phyloP scores from a whole-genome alignment of 2,888 invertebrate genomes.

The Acanthosepion lycidas region DNA sequence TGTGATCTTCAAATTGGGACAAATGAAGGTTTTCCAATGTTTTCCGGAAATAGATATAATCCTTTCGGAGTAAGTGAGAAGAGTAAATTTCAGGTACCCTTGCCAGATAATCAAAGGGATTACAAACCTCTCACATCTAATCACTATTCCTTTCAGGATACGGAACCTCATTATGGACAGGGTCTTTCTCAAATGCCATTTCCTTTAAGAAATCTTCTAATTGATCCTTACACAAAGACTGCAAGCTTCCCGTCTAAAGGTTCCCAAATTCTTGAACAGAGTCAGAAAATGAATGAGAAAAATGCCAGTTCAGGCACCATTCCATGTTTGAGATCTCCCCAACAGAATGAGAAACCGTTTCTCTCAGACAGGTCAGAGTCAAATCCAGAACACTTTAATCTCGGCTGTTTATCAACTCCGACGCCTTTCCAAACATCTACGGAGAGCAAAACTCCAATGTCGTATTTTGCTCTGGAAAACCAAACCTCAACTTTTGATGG shows the following conservation, averaged over 20 bases:
- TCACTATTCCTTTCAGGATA: neutral
- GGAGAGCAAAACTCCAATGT: neutral
- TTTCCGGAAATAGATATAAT: neutral
- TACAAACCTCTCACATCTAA: neutral
- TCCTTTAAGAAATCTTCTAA: neutral
- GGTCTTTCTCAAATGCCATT: neutral
- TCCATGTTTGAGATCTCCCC: neutral
- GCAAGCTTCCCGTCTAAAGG: neutral
- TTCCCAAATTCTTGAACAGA: neutral
- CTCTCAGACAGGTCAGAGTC: neutral
- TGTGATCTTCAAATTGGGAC: neutral
- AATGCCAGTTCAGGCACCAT: neutral
- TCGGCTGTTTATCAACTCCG: neutral
- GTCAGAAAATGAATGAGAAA: neutral
- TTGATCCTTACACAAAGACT: constrained; percentile 6
- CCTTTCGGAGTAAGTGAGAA: neutral
- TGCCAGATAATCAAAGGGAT: neutral
- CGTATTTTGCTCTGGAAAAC: neutral
- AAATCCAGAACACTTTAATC: neutral
- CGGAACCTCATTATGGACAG: neutral
- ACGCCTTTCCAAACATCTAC: neutral
- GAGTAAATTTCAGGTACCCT: neutral
- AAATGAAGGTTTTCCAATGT: neutral
- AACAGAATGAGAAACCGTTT: constrained; percentile 12
- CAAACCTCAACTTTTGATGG: neutral